These are phyloP conservation scores for Calosoma granatense DNA, from an alignment of 1,140 invertebrate genomes.

Conservation along the genomic window DNA sequence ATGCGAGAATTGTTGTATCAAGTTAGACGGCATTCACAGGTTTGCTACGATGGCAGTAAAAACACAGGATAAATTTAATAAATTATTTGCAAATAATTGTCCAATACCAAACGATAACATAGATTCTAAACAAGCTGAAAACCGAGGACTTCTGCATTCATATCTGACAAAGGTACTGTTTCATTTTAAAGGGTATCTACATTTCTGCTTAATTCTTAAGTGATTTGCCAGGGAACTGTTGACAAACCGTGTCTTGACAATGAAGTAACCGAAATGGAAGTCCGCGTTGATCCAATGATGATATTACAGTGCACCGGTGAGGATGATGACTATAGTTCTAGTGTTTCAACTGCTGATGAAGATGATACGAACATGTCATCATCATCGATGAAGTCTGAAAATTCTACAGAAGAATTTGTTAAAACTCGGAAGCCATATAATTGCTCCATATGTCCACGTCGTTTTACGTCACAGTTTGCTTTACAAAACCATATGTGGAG, in stretches of 20 bases:
- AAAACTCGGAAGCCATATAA: conserved; percentile 35
- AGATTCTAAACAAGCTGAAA: conserved; percentile 31
- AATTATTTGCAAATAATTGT: conserved; percentile 29
- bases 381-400: conserved; percentile 12
- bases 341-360: conserved; percentile 15
- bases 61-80: conserved; percentile 42
- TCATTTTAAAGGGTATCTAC: neutral
- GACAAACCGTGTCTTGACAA: conserved; percentile 27
- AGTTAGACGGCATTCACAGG: conserved; percentile 42
- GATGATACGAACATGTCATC: conserved; percentile 10
- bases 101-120: conserved; percentile 19
- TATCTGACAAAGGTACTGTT: conserved; percentile 41
- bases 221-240: conserved; percentile 23
- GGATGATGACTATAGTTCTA: conserved; percentile 30
- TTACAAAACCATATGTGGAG: conserved; percentile 48
- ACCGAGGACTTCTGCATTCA: conserved; percentile 39
- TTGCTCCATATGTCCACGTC: conserved; percentile 40
- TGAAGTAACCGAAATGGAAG: conserved; percentile 46
- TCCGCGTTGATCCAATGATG: conserved; percentile 48
- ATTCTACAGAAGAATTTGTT: conserved; percentile 20
- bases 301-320: conserved; percentile 42
- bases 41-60: conserved; percentile 46
- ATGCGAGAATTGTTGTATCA: conserved; percentile 41
- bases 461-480: conserved; percentile 40
- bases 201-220: neutral